Evolutionary conservation across 2,888 invertebrate genomes (phyloP), one percentile per base, ranked within the genome.

Genomic region (Pristionchus arcanus): DNA sequence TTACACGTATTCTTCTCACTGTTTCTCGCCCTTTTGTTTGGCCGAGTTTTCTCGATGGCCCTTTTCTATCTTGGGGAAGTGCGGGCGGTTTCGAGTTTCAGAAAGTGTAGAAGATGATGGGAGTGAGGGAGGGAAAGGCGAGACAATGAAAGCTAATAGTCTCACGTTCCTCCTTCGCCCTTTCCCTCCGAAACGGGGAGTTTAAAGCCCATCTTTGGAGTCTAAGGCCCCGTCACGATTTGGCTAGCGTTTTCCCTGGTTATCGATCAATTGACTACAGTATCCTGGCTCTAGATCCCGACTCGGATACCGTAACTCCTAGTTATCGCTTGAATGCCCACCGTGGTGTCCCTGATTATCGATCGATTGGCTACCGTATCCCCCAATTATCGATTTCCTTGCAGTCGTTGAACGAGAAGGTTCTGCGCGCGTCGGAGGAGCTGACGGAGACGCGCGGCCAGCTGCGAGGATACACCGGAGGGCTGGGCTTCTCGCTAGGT

Each of bases 331-430:
- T 31, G 11, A 11, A 11, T 31, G 25, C 1, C 34, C 68, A 66
- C 66, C 87, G 85, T 37, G 37, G 2, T 19, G 2, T 77, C 37
- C n/a, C 19, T 55, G 16, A 84, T 63, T 87, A 88, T 88, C 55
- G 31, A 74, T 55, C 25, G n/a, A n/a, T n/a, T n/a, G n/a, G n/a
- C n/a, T n/a, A n/a, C n/a, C n/a, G n/a, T n/a, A n/a, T n/a, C n/a
- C n/a, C n/a, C n/a, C n/a, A n/a, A n/a, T n/a, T n/a, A n/a, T n/a
- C n/a, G n/a, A n/a, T n/a, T 25, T 21, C 42, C 55, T 86, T 84
- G 89, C 89, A 93, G 94, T 91, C 92, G 74, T 91, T 94, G 89
- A 94, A 93, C 89, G 92, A 93, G 86, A 93, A 94, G 87, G 87
- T 93, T 63, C 90, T 91, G 37, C 93, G 94, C 59, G 92, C 94